phyloP scores from a whole-genome alignment of 2,113 vertebrate genomes.

The Aleadryas rufinucha region DNA sequence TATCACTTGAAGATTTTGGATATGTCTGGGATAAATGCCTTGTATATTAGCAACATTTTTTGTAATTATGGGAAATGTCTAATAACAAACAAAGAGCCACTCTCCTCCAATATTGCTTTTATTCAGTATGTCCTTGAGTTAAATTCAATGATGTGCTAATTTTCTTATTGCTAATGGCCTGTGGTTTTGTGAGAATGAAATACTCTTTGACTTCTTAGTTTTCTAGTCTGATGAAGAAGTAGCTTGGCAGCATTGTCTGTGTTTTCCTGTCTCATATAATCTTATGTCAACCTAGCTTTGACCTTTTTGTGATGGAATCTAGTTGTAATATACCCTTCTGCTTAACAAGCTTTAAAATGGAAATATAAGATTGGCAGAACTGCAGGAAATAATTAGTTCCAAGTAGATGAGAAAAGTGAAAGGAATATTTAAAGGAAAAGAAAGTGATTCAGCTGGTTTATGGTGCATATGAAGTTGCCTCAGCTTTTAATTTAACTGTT shows the following conservation, averaged over 20 bases:
- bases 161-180: background rate
- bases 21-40: background rate
- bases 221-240: background rate
- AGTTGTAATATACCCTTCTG: background rate
- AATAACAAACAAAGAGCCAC: background rate
- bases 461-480: background rate
- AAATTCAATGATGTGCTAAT: background rate
- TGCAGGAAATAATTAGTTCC: slow-evolving; percentile 36
- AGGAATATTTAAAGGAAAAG: slow-evolving; percentile 8
- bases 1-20: background rate
- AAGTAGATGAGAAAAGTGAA: background rate
- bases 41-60: background rate
- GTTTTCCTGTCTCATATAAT: background rate
- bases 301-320: slow-evolving; percentile 18
- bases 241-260: background rate
- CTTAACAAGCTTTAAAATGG: slow-evolving; percentile 36
- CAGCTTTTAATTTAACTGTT: slow-evolving; percentile 2
- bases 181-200: background rate
- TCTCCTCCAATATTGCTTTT: background rate
- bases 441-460: slow-evolving; percentile 19
- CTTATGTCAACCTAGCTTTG: background rate
- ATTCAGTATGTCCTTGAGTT: background rate
- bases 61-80: background rate
- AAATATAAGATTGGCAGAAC: slow-evolving; percentile 36
- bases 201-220: background rate